Evolutionary conservation across 1,140 invertebrate genomes (phyloP), one percentile per base, ranked within the genome.

Genomic region (Calosoma granatense): DNA sequence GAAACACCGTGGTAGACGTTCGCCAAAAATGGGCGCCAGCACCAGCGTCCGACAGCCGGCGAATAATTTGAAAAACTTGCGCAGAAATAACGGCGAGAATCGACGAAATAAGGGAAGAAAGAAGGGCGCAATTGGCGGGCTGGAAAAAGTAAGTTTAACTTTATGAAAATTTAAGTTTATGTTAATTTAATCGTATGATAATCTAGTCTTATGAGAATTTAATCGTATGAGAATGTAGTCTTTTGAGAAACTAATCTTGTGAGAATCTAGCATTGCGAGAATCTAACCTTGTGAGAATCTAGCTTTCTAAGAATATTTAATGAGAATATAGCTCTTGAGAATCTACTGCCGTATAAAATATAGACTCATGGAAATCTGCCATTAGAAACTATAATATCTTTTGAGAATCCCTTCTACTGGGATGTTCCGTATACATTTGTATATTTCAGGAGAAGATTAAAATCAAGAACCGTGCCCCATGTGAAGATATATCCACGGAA

Each of bases 401-500:
- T n/a, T n/a, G n/a, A n/a, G n/a, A n/a, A n/a, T n/a, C n/a, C n/a
- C n/a, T n/a, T n/a, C n/a, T n/a, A n/a, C n/a, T n/a, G n/a, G n/a
- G n/a, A n/a, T n/a, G n/a, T n/a, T n/a, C n/a, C n/a, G n/a, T n/a
- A n/a, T n/a, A n/a, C n/a, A n/a, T n/a, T n/a, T n/a, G n/a, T n/a
- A 12, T 47, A 47, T 47, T 17, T 9, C 17, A 47, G 41, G 41
- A 47, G 15, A 47, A 47, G 17, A 47, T 47, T 67, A 64, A 76
- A 70, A 59, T 69, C 61, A 57, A 70, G 65, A 12, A 67, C 62
- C 1, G 61, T 64, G 52, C 69, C 61, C 68, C 76, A n/a, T 82
- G 82, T 56, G 72, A 78, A 57, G 68, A 78, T 0, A 73, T 85
- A n/a, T 72, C 76, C 2, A 78, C 78, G 22, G 82, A 84, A 63